Conservation (phyloP, 2,888 invertebrate genomes). For the Harpagoxenus sublaevis region DNA sequence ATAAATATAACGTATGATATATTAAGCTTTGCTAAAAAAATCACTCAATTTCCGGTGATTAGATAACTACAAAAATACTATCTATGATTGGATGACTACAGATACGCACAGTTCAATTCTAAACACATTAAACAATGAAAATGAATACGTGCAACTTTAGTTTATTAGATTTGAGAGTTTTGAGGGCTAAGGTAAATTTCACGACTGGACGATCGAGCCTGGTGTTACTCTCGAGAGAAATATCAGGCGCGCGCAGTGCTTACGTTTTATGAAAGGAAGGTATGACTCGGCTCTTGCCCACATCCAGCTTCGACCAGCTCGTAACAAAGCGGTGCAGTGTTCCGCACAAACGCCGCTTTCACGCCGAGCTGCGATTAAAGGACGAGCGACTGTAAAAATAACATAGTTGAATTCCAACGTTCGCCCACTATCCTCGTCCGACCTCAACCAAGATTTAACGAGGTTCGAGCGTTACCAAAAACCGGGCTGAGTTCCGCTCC, state of each 20-base stretch:
- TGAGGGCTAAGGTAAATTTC: background rate
- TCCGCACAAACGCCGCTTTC: conserved; percentile 22
- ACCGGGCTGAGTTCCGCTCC: background rate
- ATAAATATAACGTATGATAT: background rate
- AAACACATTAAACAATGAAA: background rate
- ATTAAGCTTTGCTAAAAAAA: background rate
- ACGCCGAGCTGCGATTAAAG: conserved; percentile 26
- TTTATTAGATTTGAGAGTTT: background rate
- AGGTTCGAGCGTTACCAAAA: background rate
- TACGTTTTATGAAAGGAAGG: conserved; percentile 11
- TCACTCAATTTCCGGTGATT: background rate
- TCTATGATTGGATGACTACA: too few species aligned
- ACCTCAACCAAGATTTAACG: conserved; percentile 15
- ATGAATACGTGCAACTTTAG: background rate
- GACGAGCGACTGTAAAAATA: conserved; percentile 36
- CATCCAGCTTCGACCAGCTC: conserved; percentile 14
- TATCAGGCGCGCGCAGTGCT: conserved; percentile 2
- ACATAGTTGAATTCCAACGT: background rate
- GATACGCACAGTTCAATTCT: background rate
- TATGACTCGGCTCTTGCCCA: background rate
- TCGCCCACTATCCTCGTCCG: background rate
- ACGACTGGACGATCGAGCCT: background rate
- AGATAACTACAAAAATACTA: background rate
- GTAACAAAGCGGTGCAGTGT: conserved; percentile 13
- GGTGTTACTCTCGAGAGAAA: conserved; percentile 6